phyloP scores from a whole-genome alignment of 2,797 vertebrate genomes.

The Enteromius argenteus region DNA sequence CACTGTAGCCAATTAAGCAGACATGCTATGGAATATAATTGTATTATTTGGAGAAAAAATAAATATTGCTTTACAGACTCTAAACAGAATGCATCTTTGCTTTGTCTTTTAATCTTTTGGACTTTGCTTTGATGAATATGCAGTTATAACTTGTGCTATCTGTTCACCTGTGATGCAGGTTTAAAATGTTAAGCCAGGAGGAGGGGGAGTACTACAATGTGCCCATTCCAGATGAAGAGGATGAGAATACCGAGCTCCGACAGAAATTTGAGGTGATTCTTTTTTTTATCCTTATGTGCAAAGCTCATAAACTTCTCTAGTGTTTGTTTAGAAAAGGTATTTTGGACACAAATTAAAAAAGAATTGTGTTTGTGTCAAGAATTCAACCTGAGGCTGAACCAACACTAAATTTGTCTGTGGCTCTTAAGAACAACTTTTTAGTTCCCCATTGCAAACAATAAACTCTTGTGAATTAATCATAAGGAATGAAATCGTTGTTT shows the following conservation, averaged over 20 bases:
- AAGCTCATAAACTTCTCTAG: background rate
- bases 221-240: slow-evolving; percentile 93
- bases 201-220: slow-evolving; percentile 98
- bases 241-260: slow-evolving; percentile 89
- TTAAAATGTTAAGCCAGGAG: slow-evolving; percentile 94
- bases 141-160: background rate
- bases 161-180: slow-evolving; percentile 77
- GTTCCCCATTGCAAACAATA: background rate
- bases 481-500: background rate
- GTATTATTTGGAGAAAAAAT: background rate
- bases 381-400: background rate
- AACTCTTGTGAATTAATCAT: background rate
- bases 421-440: background rate
- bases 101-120: too few species aligned
- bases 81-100: background rate
- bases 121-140: background rate
- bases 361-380: background rate
- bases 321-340: slow-evolving; percentile 1
- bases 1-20: background rate
- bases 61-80: background rate
- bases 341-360: background rate
- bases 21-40: background rate
- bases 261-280: slow-evolving; percentile 96
- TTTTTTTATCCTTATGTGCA: background rate
- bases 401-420: background rate